phyloP scores from a whole-genome alignment of 2,797 vertebrate species.

The Percopsis omiscomaycus region DNA sequence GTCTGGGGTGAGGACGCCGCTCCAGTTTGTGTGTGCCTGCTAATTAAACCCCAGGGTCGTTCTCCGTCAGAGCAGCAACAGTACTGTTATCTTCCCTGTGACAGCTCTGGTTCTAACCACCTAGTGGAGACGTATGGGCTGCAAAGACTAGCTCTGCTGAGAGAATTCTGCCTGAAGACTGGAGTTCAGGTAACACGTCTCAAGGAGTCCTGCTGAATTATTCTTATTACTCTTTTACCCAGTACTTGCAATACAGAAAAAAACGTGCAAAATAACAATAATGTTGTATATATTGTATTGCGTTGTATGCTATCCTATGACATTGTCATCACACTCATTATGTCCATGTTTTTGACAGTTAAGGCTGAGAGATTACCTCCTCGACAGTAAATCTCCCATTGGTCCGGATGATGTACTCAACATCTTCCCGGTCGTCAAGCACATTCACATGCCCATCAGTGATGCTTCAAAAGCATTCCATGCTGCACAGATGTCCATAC shows the following conservation, averaged over 20 bases:
- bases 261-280: too few species aligned
- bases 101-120: slow-evolving; percentile 76
- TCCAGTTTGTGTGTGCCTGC: slow-evolving; percentile 7
- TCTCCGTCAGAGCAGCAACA: background rate
- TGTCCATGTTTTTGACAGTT: slow-evolving; percentile 65
- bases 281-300: slow-evolving; percentile 4
- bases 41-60: slow-evolving; percentile 1
- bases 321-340: slow-evolving; percentile 1
- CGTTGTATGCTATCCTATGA: background rate
- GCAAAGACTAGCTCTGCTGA: slow-evolving; percentile 81
- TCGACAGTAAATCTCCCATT: slow-evolving; percentile 82
- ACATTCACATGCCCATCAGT: slow-evolving; percentile 65
- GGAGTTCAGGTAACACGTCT: slow-evolving; percentile 80
- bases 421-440: slow-evolving; percentile 81
- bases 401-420: slow-evolving; percentile 82
- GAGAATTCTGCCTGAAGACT: slow-evolving; percentile 83
- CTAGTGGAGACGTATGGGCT: slow-evolving; percentile 78
- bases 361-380: slow-evolving; percentile 79
- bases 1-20: slow-evolving; percentile 67
- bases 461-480: slow-evolving; percentile 70
- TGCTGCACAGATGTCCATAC: slow-evolving; percentile 71
- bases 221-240: background rate
- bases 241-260: too few species aligned
- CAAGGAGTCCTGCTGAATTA: background rate
- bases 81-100: slow-evolving; percentile 16